Evolutionary conservation across 2,888 invertebrate species (phyloP).

Genomic region (Sinotaia quadrata): DNA sequence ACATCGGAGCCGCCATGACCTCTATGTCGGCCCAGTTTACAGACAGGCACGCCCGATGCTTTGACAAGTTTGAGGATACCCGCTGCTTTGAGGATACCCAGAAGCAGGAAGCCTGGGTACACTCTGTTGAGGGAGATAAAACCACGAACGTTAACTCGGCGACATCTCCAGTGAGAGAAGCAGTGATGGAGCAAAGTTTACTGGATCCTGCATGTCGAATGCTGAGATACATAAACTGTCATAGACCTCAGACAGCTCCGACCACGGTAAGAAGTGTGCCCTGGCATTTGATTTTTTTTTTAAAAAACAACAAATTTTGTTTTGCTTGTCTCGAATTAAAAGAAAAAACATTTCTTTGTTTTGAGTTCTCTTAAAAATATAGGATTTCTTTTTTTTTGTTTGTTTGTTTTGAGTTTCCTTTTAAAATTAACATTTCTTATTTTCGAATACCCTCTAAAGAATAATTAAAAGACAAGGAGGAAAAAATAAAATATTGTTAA

Average conservation of each 20-base stretch:
- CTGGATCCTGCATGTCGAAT: slow-evolving; percentile 27
- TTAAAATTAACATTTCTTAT: no score
- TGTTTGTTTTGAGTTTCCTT: no score
- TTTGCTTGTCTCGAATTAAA: no score
- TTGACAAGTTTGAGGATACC: slow-evolving; percentile 53
- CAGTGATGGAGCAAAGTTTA: slow-evolving; percentile 37
- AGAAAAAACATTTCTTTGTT: neutral
- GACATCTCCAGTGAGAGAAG: slow-evolving; percentile 35
- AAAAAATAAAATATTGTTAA: no score
- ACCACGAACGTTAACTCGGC: neutral
- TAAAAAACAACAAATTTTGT: no score
- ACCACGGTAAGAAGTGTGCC: slow-evolving; percentile 43
- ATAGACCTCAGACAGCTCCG: slow-evolving; percentile 54
- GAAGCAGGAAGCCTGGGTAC: neutral
- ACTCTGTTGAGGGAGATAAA: neutral
- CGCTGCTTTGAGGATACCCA: slow-evolving; percentile 49
- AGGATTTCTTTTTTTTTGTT: no score
- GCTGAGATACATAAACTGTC: slow-evolving; percentile 47
- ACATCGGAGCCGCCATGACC: slow-evolving; percentile 36
- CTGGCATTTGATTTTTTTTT: no score
- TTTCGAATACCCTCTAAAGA: no score
- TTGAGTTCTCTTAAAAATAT: neutral
- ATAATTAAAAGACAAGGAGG: no score
- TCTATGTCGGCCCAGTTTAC: slow-evolving; percentile 54
- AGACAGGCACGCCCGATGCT: slow-evolving; percentile 57